Conservation (phyloP, 2,888 invertebrate genomes). For the Phyllotreta cruciferae region DNA sequence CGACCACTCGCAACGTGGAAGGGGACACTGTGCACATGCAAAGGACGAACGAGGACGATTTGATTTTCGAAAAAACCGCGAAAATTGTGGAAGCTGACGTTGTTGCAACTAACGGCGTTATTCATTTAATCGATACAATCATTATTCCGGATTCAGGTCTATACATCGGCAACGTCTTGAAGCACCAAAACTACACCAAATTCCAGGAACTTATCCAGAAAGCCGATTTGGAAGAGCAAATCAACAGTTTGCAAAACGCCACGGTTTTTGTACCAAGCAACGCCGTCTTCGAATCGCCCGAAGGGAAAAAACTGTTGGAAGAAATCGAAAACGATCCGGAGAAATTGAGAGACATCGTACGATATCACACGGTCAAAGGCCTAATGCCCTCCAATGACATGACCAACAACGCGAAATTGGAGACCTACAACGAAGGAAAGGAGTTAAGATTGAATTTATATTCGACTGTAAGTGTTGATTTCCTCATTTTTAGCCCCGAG, state of each 20-base stretch:
- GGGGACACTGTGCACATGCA: constrained; percentile 61
- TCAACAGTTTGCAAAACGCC: constrained; percentile 66
- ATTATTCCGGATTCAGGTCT: constrained; percentile 67
- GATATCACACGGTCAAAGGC: constrained; percentile 69
- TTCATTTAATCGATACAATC: constrained; percentile 73
- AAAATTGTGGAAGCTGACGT: constrained; percentile 67
- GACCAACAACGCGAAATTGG: constrained; percentile 63
- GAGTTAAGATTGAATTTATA: constrained; percentile 68
- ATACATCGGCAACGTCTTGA: constrained; percentile 60
- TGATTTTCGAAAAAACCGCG: constrained; percentile 66
- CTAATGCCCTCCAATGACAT: constrained; percentile 65
- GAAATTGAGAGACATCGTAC: constrained; percentile 66
- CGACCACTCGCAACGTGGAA: constrained; percentile 63
- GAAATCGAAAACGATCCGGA: constrained; percentile 57
- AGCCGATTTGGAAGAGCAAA: constrained; percentile 64
- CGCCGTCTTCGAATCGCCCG: constrained; percentile 66
- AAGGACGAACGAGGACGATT: constrained; percentile 62
- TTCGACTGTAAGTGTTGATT: constrained; percentile 64
- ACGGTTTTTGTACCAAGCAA: constrained; percentile 73
- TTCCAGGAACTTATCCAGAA: constrained; percentile 65
- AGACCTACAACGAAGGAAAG: constrained; percentile 59
- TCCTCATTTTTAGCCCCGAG: no score
- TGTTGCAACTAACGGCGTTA: constrained; percentile 76
- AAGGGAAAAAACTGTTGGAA: constrained; percentile 56
- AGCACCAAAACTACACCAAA: constrained; percentile 67